phyloP scores from a whole-genome alignment of 1,140 invertebrate species.

The Penaeus japonicus region DNA sequence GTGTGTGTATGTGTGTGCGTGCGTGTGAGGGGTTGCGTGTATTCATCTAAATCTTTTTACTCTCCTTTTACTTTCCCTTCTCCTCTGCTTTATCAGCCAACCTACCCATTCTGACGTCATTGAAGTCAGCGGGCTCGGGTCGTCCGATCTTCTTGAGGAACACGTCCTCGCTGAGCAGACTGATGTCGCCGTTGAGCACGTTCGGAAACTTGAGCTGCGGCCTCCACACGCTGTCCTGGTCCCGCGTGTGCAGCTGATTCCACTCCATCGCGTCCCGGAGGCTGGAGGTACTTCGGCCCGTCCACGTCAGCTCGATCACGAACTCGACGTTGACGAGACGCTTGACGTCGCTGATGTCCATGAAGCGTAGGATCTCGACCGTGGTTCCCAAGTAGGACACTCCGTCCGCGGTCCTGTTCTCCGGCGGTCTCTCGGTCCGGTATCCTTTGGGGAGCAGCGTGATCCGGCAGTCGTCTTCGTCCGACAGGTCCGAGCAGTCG shows the following conservation, averaged over 20 bases:
- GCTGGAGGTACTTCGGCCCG: not conserved
- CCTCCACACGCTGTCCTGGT: not conserved
- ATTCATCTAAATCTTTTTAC: no score
- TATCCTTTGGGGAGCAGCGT: slow-evolving; percentile 32
- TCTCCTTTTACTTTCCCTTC: no score
- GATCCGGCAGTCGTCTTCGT: slow-evolving; percentile 46
- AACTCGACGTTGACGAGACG: not conserved
- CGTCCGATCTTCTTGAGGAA: not conserved
- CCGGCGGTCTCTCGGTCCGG: slow-evolving; percentile 14
- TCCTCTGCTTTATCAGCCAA: not conserved
- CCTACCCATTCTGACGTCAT: slow-evolving; percentile 9
- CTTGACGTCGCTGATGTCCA: not conserved
- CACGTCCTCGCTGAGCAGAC: not conserved
- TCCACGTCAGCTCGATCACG: not conserved
- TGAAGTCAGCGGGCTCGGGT: not conserved
- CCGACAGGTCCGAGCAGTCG: slow-evolving; percentile 53
- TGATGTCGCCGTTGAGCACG: slow-evolving; percentile 3
- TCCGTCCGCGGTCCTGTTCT: not conserved
- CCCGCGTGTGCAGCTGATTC: not conserved
- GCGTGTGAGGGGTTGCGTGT: no score
- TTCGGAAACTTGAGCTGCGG: slow-evolving; percentile 4
- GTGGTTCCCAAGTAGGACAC: slow-evolving; percentile 3
- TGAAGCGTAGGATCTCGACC: slow-evolving; percentile 21
- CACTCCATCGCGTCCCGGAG: not conserved
- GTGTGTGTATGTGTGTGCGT: no score